Percentiles rank a stretch among this genome's conserved stretches.
Conservation (phyloP, 30 jellyfish, hydroid and myxozoan genomes). For the Haliclystus octoradiatus region DNA sequence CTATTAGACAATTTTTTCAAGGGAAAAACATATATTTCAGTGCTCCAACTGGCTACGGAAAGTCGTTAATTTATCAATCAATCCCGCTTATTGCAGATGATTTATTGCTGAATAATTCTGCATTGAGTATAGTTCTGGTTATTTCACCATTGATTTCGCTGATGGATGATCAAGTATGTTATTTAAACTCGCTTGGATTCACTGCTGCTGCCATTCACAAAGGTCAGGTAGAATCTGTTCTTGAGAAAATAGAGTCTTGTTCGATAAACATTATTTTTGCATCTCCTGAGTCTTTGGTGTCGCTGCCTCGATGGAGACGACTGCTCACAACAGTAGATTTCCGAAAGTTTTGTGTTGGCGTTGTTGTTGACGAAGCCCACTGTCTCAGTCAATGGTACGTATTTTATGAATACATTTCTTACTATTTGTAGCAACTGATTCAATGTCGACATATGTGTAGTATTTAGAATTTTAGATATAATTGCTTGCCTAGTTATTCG, state of each 20-base stretch:
- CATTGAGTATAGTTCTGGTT: conserved; percentile 11
- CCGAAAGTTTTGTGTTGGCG: conserved; percentile 22
- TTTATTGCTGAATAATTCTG: not conserved
- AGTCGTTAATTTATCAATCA: conserved; percentile 11
- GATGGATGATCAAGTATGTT: conserved; percentile 11
- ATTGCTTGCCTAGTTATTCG: too few species aligned
- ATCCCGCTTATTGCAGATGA: conserved; percentile 15
- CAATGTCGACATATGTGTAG: too few species aligned
- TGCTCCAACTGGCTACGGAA: conserved; percentile 22
- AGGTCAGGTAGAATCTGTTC: conserved; percentile 2
- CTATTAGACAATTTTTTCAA: too few species aligned
- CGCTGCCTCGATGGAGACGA: conserved; percentile 22
- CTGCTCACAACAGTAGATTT: conserved; percentile 16
- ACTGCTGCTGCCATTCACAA: conserved; percentile 8
- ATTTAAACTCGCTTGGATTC: conserved; percentile 6
- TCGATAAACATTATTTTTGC: conserved; percentile 3
- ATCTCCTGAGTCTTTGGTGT: conserved; percentile 30
- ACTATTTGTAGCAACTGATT: not conserved
- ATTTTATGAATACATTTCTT: not conserved
- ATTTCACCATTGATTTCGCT: conserved; percentile 14
- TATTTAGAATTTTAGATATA: too few species aligned
- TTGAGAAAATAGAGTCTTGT: not conserved
- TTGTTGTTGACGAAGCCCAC: conserved; percentile 31
- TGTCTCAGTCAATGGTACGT: conserved; percentile 29
- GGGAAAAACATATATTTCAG: conserved; percentile 6